Percentiles rank a stretch among this genome's conserved stretches.
phyloP scores from a whole-genome alignment of 2,888 invertebrate species.

The Adineta ricciae region DNA sequence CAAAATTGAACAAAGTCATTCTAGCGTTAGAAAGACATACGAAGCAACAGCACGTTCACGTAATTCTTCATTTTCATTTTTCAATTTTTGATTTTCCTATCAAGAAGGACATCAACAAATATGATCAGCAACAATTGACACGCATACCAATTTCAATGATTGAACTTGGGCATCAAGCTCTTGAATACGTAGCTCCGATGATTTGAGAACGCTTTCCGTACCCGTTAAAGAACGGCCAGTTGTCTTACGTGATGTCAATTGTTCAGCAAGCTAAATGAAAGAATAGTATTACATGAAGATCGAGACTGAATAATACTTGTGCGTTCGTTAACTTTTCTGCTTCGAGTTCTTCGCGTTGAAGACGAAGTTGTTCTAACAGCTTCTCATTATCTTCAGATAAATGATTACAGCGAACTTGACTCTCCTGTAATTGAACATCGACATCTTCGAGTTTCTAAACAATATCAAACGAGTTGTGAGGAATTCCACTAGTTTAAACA shows the following conservation, averaged over 20 bases:
- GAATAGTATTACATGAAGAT: too few relatives aligned
- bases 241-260: background rate
- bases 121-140: too few relatives aligned
- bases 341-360: conserved; percentile 1
- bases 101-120: too few relatives aligned
- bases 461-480: background rate
- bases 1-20: too few relatives aligned
- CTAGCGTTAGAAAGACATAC: background rate
- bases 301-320: too few relatives aligned
- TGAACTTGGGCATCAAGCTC: background rate
- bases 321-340: background rate
- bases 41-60: background rate
- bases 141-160: background rate
- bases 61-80: background rate
- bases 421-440: background rate
- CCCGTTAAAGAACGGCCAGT: background rate
- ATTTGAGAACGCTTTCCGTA: background rate
- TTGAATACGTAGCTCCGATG: background rate
- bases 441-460: background rate
- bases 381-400: conserved; percentile 5
- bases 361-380: background rate
- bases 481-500: too few relatives aligned
- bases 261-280: background rate
- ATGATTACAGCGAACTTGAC: background rate
- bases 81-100: background rate